Evolutionary conservation across 2,888 invertebrate genomes (phyloP).

Genomic region (Cordylochernes scorpioides): DNA sequence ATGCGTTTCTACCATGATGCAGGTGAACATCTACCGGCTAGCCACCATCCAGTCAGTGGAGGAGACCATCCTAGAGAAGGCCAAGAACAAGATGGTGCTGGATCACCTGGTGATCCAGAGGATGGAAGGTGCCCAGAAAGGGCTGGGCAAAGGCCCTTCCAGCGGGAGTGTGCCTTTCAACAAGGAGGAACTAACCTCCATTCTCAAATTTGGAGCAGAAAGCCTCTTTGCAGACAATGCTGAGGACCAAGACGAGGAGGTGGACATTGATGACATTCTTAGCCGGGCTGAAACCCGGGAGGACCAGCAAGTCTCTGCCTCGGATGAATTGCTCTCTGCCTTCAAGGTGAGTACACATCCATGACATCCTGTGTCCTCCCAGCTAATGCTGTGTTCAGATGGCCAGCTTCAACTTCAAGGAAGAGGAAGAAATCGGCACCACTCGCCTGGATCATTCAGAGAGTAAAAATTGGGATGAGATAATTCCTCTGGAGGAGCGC

Average conservation of each 20-base stretch:
- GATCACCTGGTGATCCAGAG: conserved; percentile 95
- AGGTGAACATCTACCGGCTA: conserved; percentile 87
- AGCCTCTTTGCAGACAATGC: conserved; percentile 84
- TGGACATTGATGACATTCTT: conserved; percentile 95
- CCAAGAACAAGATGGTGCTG: conserved; percentile 93
- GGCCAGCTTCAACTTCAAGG: conserved; percentile 76
- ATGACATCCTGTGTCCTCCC: background rate
- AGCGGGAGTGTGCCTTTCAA: conserved; percentile 44
- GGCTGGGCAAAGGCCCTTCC: background rate
- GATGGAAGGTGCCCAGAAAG: conserved; percentile 64
- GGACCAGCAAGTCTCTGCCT: conserved; percentile 50
- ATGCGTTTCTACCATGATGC: too few species aligned
- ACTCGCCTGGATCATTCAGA: conserved; percentile 6
- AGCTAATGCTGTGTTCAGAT: conserved; percentile 14
- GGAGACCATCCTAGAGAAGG: conserved; percentile 92
- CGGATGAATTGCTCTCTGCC: conserved; percentile 75
- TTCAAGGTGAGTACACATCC: conserved; percentile 50
- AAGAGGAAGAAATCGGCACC: conserved; percentile 40
- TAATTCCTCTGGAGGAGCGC: conserved; percentile 75
- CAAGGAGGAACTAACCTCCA: conserved; percentile 86
- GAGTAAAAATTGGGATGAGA: conserved; percentile 48
- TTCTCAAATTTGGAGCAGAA: conserved; percentile 92
- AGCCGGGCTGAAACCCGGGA: conserved; percentile 72
- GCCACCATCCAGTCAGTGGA: conserved; percentile 91
- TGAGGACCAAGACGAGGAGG: conserved; percentile 36